Evolutionary conservation across 2,113 vertebrate genomes (phyloP).

Genomic region (Colius striatus): DNA sequence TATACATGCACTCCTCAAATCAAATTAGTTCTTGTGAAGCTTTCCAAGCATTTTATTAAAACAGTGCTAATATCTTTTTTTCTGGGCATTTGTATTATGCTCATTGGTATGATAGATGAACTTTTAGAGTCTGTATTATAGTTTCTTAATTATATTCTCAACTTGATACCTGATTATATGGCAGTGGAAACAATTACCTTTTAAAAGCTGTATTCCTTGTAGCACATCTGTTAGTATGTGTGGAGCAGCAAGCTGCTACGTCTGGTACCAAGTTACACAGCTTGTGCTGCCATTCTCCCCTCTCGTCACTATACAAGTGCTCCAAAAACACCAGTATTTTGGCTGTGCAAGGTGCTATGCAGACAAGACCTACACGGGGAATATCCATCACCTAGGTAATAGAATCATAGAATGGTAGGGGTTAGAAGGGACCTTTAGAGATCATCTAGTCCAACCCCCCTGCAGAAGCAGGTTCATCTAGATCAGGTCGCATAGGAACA

Average conservation of each 20-base stretch:
- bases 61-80: conserved; percentile 34
- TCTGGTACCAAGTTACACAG: background rate
- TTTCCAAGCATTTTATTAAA: conserved; percentile 66
- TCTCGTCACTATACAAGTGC: background rate
- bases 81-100: background rate
- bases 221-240: background rate
- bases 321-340: background rate
- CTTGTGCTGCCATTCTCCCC: background rate
- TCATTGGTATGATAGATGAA: background rate
- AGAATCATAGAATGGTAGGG: too few species aligned
- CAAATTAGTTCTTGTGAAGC: conserved; percentile 65
- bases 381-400: background rate
- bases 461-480: too few species aligned
- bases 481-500: too few species aligned
- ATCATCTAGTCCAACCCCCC: too few species aligned
- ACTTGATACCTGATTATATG: background rate
- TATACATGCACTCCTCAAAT: background rate
- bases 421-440: too few species aligned
- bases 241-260: background rate
- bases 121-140: background rate
- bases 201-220: background rate
- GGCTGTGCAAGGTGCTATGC: background rate
- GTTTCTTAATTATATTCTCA: background rate
- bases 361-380: background rate
- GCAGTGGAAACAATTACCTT: background rate